Base-by-base conservation (phyloP, 2,888 invertebrate genomes). In the Punctoribates punctum region DNA sequence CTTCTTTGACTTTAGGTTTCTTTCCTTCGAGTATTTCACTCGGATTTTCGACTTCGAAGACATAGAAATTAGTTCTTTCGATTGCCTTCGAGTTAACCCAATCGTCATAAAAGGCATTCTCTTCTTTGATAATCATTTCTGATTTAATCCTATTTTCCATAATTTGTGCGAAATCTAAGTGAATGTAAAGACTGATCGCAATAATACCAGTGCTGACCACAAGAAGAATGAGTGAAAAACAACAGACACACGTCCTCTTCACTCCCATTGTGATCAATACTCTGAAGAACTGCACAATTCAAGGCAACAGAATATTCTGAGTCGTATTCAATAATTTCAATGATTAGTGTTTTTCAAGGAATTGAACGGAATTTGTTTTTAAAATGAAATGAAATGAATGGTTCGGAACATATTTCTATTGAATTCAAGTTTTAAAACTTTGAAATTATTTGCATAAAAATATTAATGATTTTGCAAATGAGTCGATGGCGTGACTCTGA, bases 11-110 rank as follows among this genome's bases (percentile, higher is more conserved):
- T 34, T 73, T 57, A 27, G 76, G 73, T 20, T 67, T 73, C 34
- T 29, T 38, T 34, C 76, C 73, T 29, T 48, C 20, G 0, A 67
- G 1, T 29, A 73, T 54, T 73, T 76, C 73, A 8, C 23, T 34
- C 25, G 48, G 57, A 48, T 76, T 76, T 65, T 73, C 73, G 1
- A 76, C 29, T 34, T 76, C 62, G 62, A 76, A 76, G 8, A 76
- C 48, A 73, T 73, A 73, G n/a, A 76, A 38, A 20, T 73, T 76
- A 1, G 46, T 27, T 25, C 34, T 73, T 20, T 76, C 73, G n/a
- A 29, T 25, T 17, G 60, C n/a, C 13, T 73, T 11, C 13, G 73
- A 25, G 1, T 73, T 25, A 29, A 73, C 0, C 76, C 76, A 76
- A 11, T 65, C 23, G 17, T 73, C 54, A 23, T 76, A 76, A 20